Conservation (phyloP, 2,797 vertebrate species). For the Enteromius trimaculatus region DNA sequence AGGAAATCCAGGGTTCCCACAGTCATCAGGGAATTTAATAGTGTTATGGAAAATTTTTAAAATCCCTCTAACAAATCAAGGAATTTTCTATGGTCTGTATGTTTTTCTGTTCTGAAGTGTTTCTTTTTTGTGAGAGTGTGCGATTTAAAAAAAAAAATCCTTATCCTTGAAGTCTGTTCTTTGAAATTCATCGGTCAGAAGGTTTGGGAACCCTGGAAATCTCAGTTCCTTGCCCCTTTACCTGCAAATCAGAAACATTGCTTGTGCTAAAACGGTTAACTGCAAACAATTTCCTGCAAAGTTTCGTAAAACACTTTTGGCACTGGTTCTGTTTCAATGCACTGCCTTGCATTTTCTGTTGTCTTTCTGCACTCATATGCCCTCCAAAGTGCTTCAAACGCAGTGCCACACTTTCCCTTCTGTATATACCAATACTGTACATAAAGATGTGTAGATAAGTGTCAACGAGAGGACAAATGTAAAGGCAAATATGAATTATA, state of each 20-base stretch:
- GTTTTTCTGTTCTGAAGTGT: not conserved
- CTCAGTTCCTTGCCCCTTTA: not conserved
- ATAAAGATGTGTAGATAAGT: conserved; percentile 81
- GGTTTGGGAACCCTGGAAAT: conserved; percentile 9
- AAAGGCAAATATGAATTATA: conserved; percentile 80
- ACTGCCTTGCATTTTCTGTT: conserved; percentile 73
- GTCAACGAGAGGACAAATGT: conserved; percentile 76
- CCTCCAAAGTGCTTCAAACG: conserved; percentile 74
- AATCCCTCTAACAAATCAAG: not conserved
- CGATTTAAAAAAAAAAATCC: not conserved
- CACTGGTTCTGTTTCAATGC: conserved; percentile 51
- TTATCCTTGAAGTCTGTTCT: not conserved
- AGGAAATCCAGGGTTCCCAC: conserved; percentile 30
- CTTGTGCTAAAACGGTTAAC: not conserved
- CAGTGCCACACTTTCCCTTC: conserved; percentile 69
- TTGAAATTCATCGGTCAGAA: conserved; percentile 4
- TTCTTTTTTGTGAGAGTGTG: not conserved
- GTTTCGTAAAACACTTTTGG: not conserved
- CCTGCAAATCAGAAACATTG: not conserved
- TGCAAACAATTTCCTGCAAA: not conserved
- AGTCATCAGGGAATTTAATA: conserved; percentile 10
- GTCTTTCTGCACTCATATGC: conserved; percentile 69
- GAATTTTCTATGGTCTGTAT: not conserved
- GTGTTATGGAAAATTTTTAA: not conserved
- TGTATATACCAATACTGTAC: conserved; percentile 82